These are phyloP conservation scores for Sebastes itinus DNA, from an alignment of 2,797 vertebrate genomes.

Conservation along the genomic window DNA sequence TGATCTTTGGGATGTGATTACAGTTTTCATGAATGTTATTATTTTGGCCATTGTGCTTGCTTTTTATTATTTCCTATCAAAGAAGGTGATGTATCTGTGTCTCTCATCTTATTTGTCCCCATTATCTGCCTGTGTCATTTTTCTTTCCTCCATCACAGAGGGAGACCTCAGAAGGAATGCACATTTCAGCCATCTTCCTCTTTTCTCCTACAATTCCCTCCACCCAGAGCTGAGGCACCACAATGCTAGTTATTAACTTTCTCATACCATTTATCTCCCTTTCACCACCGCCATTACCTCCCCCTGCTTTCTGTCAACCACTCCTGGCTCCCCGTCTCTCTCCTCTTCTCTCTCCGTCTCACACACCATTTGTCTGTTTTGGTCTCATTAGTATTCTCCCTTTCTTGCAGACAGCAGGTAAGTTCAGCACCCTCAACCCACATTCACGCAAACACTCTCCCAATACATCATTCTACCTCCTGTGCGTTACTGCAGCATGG, in stretches of 20 bases:
- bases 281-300: constrained; percentile 57
- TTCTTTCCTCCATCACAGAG: background rate
- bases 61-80: constrained; percentile 27
- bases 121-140: constrained; percentile 10
- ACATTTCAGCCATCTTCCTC: constrained; percentile 39
- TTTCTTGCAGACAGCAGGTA: constrained; percentile 41
- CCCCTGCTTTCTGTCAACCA: constrained; percentile 50
- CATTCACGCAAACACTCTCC: constrained; percentile 9
- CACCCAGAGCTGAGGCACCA: constrained; percentile 41
- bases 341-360: constrained; percentile 29
- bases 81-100: constrained; percentile 1
- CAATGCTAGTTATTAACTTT: constrained; percentile 68
- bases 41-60: constrained; percentile 5
- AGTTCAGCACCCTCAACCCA: constrained; percentile 23
- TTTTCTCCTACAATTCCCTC: constrained; percentile 13
- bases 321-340: constrained; percentile 14
- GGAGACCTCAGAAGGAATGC: constrained; percentile 9
- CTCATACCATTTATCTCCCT: constrained; percentile 67
- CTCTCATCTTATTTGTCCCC: constrained; percentile 16
- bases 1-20: background rate
- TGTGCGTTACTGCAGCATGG: constrained; percentile 25
- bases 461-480: constrained; percentile 24
- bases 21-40: constrained; percentile 17
- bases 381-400: constrained; percentile 58
- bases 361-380: constrained; percentile 54